Base-by-base conservation (phyloP, 2,888 invertebrate genomes). In the Emmelina monodactyla region DNA sequence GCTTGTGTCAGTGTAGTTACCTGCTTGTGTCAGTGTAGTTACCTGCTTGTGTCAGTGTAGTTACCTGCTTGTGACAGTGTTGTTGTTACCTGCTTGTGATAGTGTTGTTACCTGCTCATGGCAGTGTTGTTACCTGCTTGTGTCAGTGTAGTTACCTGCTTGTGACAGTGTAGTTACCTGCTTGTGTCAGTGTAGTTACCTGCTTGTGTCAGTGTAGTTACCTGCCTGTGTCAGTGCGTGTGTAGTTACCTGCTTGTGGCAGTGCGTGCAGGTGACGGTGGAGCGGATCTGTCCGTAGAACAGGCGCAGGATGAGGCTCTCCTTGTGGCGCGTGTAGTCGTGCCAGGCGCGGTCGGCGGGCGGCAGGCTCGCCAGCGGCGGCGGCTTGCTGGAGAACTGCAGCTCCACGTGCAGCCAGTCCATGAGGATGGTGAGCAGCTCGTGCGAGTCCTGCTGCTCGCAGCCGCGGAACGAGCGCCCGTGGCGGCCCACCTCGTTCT, bases 381-480 rank as follows among this genome's bases (percentile, higher is more conserved):
- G 62, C 1, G 69, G 70, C 16, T 54, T 58, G 49, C 62, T 64
- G 50, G 58, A 48, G 59, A 73, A 66, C 62, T 75, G 75, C 37
- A 95, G 76, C 55, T 94, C 94, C 38, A 91, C 89, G 55, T 94
- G 93, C 47, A 95, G 81, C 84, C 91, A 92, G 64, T 94, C 93
- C 78, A 95, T 85, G 19, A 95, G 82, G 53, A 92, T 91, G 34
- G 90, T 89, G 37, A 95, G 83, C 63, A 94, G 94, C 70, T 95
- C 94, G 68, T 94, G 94, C 0, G 93, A 91, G 62, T 94, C 94
- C 63, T 94, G 94, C 54, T 95, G 95, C 44, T 92, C 90, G 51
- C 84, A 84, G 61, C 83, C 87, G 35, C 85, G 84, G 63, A 90
- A 90, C 45, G 87, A 85, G 38, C 88, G 82, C 56, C 89, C 87